Conservation (phyloP, 2,113 vertebrate genomes). For the Cinclus cinclus region DNA sequence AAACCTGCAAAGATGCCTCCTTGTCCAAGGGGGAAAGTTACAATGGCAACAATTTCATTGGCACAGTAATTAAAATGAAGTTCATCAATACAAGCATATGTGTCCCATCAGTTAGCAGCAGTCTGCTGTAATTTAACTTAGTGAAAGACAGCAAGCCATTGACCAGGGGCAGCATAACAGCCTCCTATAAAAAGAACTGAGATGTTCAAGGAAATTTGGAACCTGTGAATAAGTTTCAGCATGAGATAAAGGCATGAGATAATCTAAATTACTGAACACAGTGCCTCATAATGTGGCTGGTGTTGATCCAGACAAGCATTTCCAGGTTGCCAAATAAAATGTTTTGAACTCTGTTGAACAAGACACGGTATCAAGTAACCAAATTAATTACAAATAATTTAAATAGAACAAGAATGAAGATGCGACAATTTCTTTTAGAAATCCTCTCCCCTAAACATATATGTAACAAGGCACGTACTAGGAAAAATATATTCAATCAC, state of each 20-base stretch:
- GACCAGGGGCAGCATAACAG: neutral
- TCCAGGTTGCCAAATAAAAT: neutral
- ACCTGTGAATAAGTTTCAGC: neutral
- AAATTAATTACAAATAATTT: neutral
- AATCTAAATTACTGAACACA: neutral
- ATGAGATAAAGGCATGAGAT: neutral
- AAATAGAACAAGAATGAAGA: neutral
- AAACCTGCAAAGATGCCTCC: neutral
- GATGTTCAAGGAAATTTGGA: neutral
- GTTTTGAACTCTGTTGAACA: neutral
- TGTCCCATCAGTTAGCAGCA: neutral
- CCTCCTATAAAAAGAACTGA: neutral
- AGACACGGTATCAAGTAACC: neutral
- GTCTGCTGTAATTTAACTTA: neutral
- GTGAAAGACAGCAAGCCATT: neutral
- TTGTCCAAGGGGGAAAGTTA: neutral
- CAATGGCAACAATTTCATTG: neutral
- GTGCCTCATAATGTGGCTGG: neutral
- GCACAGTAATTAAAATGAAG: neutral
- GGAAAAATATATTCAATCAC: neutral
- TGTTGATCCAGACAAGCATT: neutral
- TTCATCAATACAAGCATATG: neutral
- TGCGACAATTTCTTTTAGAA: neutral
- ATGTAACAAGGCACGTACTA: constrained; percentile 46
- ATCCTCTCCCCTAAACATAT: neutral